phyloP scores from a whole-genome alignment of 2,888 invertebrate genomes.

The Athalia circularis region DNA sequence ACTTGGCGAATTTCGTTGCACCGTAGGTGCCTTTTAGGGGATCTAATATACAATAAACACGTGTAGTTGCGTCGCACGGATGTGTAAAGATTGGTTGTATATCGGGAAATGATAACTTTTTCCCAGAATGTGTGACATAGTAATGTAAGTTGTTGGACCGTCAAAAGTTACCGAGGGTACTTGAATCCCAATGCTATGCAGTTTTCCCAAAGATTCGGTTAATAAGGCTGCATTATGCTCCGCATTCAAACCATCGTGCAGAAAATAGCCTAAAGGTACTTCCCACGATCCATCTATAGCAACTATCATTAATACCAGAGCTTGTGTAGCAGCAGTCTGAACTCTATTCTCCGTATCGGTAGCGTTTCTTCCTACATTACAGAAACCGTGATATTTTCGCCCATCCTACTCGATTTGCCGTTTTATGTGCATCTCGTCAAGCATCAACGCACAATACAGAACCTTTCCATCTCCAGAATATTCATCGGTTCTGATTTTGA shows the following conservation, averaged over 20 bases:
- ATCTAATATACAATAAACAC: slow-evolving; percentile 10
- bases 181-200: too few relatives aligned
- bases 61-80: neutral
- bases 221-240: too few relatives aligned
- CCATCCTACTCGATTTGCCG: neutral
- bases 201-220: too few relatives aligned
- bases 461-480: neutral
- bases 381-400: neutral
- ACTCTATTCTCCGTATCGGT: too few relatives aligned
- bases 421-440: neutral
- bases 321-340: too few relatives aligned
- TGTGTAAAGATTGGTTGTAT: neutral
- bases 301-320: too few relatives aligned
- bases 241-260: too few relatives aligned
- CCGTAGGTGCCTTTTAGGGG: too few relatives aligned
- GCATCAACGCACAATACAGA: neutral
- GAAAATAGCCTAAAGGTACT: too few relatives aligned
- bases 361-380: neutral
- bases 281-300: too few relatives aligned
- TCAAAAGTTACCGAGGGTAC: too few relatives aligned
- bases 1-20: too few relatives aligned
- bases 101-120: neutral
- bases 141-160: neutral
- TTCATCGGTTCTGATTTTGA: neutral
- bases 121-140: slow-evolving; percentile 1